A percentile compares a stretch with the other conserved stretches of the same genome.
phyloP scores from a whole-genome alignment of 2,888 invertebrate species.

The Dasysyrphus albostriatus region DNA sequence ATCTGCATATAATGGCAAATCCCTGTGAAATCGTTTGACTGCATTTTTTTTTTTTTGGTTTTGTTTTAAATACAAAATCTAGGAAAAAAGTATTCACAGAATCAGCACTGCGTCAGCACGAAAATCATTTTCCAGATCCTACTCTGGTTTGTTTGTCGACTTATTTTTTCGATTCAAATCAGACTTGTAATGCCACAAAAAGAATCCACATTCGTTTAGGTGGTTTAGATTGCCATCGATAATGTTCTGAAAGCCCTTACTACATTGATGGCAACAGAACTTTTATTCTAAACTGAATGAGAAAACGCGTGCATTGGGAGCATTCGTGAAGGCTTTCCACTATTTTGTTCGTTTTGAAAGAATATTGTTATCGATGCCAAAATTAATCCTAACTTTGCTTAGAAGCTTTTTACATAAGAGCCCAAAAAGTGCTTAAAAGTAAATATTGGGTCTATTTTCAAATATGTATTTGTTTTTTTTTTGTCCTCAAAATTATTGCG shows the following conservation, averaged over 20 bases:
- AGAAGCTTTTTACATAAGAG: background rate
- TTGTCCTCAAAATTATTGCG: background rate
- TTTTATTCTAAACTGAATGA: background rate
- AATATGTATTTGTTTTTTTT: no score
- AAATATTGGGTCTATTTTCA: background rate
- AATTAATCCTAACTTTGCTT: background rate
- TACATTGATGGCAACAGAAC: background rate
- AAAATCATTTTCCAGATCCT: background rate
- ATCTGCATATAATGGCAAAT: background rate
- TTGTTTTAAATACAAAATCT: background rate
- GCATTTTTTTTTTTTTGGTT: background rate
- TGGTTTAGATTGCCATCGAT: background rate
- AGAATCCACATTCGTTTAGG: background rate
- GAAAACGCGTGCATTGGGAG: background rate
- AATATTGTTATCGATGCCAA: background rate
- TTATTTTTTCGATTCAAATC: slow-evolving; percentile 2
- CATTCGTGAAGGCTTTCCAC: background rate
- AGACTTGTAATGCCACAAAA: background rate
- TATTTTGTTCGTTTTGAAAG: background rate
- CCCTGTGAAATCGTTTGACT: background rate
- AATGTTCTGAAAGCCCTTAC: background rate
- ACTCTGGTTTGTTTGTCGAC: slow-evolving; percentile 1
- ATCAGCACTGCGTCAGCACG: background rate
- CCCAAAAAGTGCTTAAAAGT: no score
- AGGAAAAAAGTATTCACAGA: background rate